Base-by-base conservation (phyloP, 2,797 vertebrate species). In the Buceros bicornis region DNA sequence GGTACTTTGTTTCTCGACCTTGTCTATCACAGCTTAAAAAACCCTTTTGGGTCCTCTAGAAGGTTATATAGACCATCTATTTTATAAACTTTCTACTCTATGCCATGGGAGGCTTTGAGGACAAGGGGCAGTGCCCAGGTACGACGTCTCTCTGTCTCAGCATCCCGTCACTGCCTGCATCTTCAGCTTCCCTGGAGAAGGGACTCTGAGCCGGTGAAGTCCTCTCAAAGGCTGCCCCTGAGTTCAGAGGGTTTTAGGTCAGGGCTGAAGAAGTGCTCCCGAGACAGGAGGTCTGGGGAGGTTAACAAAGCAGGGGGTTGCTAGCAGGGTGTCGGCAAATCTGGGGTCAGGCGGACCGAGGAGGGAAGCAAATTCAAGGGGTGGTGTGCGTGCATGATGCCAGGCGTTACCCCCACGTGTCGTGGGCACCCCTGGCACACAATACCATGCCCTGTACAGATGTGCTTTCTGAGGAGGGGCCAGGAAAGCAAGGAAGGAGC, bases 391-490 rank as follows among this genome's bases (percentile, higher is more conserved):
- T 10, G 11, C 4, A 1, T 1, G 15, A 9, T 53, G 25, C 61
- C 11, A 10, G 37, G 17, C 14, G 1, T 47, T 16, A 33, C n/a
- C 14, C 50, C 50, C 43, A 1, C 2, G 0, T 20, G 31, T 22
- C n/a, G 0, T 1, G 40, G 72, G 15, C 1, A 4, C 33, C 82
- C 17, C 20, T 11, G 14, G 62, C 48, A 14, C 28, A 26, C 37
- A 22, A 33, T 29, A 19, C 29, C 50, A 9, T 0, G 0, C 20
- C 66, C 47, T 0, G 0, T 13, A 10, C 33, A 58, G 37, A 43
- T 42, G 60, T 8, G 53, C 10, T 33, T 16, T 65, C 69, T 25
- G 3, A 29, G 82, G 71, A 53, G 62, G 16, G 26, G 4, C 1
- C 2, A 62, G 5, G 53, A 16, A 54, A 82, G 61, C 21, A 40